Evolutionary conservation across 1,140 invertebrate species (phyloP), one percentile per base, ranked within the genome.

Genomic region (Eufriesea mexicana): DNA sequence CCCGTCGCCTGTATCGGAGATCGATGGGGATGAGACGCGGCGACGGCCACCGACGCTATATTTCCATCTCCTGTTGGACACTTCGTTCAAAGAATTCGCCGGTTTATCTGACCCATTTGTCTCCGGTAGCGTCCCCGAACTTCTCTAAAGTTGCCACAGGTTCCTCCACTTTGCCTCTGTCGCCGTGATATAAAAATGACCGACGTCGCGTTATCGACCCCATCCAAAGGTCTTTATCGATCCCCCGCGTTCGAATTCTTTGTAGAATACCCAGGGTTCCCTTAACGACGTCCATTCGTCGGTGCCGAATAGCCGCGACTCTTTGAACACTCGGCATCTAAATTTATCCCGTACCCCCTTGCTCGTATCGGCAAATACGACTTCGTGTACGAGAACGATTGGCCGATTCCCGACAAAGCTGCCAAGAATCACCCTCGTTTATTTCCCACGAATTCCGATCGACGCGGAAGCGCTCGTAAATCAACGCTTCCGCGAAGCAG

Each of bases 11-110:
- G 12, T 45, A 45, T n/a, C 54, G 45, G 12, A 23, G 14, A 57
- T 45, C 71, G 35, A 73, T 18, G 35, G 23, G 35, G 6, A 23
- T 8, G 62, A 20, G 62, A 35, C 9, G 35, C 5, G n/a, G 23
- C 23, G 23, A 7, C 6, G 18, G 16, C 16, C 5, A 28, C 6
- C 28, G n/a, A 23, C 70, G 25, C 2, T 35, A 57, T 73, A 73
- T 73, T 73, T 73, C 57, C 71, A 73, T 51, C 10, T 73, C 54
- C 54, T 20, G 28, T n/a, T 42, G 71, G 23, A 42, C 35, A 57
- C 16, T 25, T 42, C n/a, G 23, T 6, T 57, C 51, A 5, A 42
- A 35, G 68, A 72, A 72, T 71, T 14, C 18, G 18, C 9, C 1
- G 16, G n/a, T 68, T 68, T 64, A 28, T 64, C 28, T 35, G 28